Percentiles rank a stretch among this genome's conserved stretches.
phyloP scores from a whole-genome alignment of 2,113 vertebrate genomes.

The Labeo catla region DNA sequence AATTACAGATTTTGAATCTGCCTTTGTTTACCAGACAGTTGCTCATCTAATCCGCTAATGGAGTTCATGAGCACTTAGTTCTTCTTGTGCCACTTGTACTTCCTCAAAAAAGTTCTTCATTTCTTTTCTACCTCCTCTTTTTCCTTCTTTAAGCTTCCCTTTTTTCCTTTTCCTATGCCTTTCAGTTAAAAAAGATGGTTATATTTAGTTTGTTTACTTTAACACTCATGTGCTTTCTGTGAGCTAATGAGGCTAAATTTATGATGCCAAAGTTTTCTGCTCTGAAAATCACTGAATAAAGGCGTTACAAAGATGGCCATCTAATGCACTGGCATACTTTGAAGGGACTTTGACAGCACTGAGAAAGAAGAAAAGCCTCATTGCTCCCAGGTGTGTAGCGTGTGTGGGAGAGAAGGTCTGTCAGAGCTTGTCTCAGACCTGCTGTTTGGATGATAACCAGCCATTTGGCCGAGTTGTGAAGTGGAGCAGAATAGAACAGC shows the following conservation, averaged over 20 bases:
- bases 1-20: constrained; percentile 18
- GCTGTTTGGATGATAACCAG: constrained; percentile 28
- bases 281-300: background rate
- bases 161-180: background rate
- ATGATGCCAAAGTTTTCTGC: background rate
- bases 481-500: background rate
- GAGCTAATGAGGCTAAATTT: background rate
- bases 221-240: background rate
- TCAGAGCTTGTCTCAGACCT: constrained; percentile 26
- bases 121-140: constrained; percentile 13
- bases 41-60: background rate
- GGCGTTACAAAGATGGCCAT: background rate
- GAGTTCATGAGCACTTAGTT: background rate
- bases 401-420: constrained; percentile 5
- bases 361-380: background rate
- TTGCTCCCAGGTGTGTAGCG: constrained; percentile 3
- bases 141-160: background rate
- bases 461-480: background rate
- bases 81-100: constrained; percentile 9
- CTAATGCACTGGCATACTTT: background rate
- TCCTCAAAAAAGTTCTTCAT: background rate
- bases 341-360: background rate
- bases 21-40: constrained; percentile 4
- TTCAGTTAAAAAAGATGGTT: background rate
- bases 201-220: background rate